Conservation (phyloP, 2,113 vertebrate genomes). For the Spermophilus dauricus region DNA sequence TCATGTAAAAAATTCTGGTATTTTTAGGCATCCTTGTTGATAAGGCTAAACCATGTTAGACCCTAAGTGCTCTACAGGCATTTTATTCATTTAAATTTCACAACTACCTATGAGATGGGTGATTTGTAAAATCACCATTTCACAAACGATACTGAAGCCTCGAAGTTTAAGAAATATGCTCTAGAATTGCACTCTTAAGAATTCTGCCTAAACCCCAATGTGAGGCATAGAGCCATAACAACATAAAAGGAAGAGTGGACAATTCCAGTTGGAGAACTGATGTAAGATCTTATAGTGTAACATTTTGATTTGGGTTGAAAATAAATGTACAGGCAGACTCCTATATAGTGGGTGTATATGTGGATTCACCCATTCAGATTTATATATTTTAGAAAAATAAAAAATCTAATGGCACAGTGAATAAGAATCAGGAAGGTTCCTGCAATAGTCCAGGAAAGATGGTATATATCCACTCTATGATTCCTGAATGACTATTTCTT, state of each 20-base stretch:
- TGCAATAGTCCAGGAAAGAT: background rate
- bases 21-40: slow-evolving; percentile 26
- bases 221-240: slow-evolving; percentile 10
- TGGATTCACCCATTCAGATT: background rate
- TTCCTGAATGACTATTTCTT: background rate
- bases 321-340: slow-evolving; percentile 13
- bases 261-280: slow-evolving; percentile 7
- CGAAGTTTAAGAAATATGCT: slow-evolving; percentile 46
- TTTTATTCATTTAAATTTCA: slow-evolving; percentile 59
- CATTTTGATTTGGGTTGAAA: slow-evolving; percentile 47
- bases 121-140: slow-evolving; percentile 41
- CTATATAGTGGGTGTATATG: background rate
- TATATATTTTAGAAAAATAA: slow-evolving; percentile 47
- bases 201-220: slow-evolving; percentile 27
- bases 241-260: slow-evolving; percentile 10
- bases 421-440: background rate
- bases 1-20: slow-evolving; percentile 22
- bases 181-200: background rate
- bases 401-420: slow-evolving; percentile 1
- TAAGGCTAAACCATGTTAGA: slow-evolving; percentile 18
- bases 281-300: background rate
- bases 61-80: background rate
- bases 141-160: slow-evolving; percentile 12
- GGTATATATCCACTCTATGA: background rate
- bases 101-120: slow-evolving; percentile 7